Base-by-base conservation (phyloP, 2,797 vertebrate genomes). In the Schizopygopsis malacanthus region DNA sequence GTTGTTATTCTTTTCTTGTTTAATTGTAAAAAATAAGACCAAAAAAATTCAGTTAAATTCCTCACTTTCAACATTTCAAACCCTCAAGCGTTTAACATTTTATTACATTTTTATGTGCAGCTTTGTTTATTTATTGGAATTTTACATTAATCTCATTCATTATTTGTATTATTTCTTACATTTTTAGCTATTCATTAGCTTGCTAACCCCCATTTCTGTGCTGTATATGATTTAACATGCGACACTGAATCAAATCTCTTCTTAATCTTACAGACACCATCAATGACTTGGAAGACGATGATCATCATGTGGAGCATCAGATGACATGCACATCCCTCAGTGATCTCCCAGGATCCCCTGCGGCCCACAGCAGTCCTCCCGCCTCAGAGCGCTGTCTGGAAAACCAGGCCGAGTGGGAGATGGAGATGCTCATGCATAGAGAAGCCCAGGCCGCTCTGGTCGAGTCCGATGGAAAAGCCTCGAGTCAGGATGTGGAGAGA, bases 331-430 rank as follows among this genome's bases (percentile, higher is more conserved):
- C 86, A 18, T 12, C 83, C 79, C 86, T 86, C 0, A 82, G 69
- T 87, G 91, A 89, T 12, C 91, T 89, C 50, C 81, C 92, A 22
- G 86, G 84, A 39, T 76, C 16, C 0, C n/a, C 91, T 90, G 75
- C n/a, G 28, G 12, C 71, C 88, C n/a, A 81, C 91, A 56, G 90
- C 91, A 67, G 90, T 87, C 0, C 84, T 12, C 5, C 50, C 78
- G 0, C 87, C 73, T 84, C 91, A 0, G 92, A 84, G 6, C 63
- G 56, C 22, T 77, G 86, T 22, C 54, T 88, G 18, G 85, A 63
- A 25, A 76, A 79, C 83, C 92, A 90, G 85, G 82, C 93, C 3
- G 88, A 89, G 28, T 96, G 96, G 96, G 94, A 94, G 89, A 90
- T 94, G 90, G 93, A 94, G 67, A 89, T 90, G 88, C 92, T 90